A percentile compares a stretch with the other conserved stretches of the same genome.
These are phyloP conservation scores for Orchesellides sinensis DNA, from an alignment of 2,888 invertebrate species.

Conservation along the genomic window DNA sequence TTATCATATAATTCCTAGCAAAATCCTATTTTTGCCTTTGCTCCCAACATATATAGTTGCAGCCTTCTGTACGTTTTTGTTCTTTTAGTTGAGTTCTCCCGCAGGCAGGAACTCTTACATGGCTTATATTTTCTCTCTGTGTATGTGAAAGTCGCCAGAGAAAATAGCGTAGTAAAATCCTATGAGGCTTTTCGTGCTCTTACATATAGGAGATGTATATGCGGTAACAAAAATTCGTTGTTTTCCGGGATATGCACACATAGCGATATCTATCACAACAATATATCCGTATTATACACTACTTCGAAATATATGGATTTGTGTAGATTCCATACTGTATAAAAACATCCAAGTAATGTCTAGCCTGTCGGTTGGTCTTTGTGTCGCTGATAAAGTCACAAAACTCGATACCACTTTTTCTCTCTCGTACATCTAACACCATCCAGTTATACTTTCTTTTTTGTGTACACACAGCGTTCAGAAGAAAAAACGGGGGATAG, in stretches of 20 bases:
- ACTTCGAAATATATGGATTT: too few relatives aligned
- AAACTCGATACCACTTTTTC: conserved; percentile 50
- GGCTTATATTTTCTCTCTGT: conserved; percentile 8
- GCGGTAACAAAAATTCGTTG: background rate
- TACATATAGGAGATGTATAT: background rate
- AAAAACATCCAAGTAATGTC: background rate
- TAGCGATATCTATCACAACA: too few relatives aligned
- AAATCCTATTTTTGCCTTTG: conserved; percentile 21
- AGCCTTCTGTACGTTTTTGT: conserved; percentile 51
- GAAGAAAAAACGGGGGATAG: conserved; percentile 33
- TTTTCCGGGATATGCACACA: background rate
- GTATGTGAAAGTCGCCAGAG: conserved; percentile 1
- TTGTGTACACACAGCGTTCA: conserved; percentile 4
- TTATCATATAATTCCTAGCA: conserved; percentile 44
- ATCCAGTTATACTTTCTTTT: conserved; percentile 3
- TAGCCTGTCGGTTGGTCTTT: conserved; percentile 47
- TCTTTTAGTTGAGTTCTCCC: conserved; percentile 2
- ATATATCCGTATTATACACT: too few relatives aligned
- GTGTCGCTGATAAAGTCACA: conserved; percentile 63
- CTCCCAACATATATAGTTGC: conserved; percentile 34
- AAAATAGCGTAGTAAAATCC: background rate
- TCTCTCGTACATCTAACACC: conserved; percentile 8
- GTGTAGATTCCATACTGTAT: background rate
- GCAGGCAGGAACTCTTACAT: conserved; percentile 20
- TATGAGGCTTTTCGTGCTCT: background rate